Conservation (phyloP, 2,888 invertebrate genomes). For the Ectemnius cavifrons region DNA sequence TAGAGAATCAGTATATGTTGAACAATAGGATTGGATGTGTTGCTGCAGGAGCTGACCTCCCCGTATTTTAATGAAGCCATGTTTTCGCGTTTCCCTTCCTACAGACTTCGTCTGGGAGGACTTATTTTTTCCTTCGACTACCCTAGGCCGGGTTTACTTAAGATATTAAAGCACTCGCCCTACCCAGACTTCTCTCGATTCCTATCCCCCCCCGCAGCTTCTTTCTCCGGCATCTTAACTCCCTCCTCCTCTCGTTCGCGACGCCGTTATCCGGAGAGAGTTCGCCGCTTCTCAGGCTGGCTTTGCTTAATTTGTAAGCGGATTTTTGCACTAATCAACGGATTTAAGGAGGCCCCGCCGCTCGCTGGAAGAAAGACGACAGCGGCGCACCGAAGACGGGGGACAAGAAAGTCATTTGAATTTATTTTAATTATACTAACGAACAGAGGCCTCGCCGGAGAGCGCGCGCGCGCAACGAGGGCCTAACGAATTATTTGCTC, state of each 20-base stretch:
- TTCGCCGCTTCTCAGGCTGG: conserved; percentile 65
- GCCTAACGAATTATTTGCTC: conserved; percentile 78
- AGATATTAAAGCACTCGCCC: conserved; percentile 75
- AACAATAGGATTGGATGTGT: too few species aligned
- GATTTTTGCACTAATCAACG: conserved; percentile 78
- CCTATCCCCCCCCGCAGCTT: conserved; percentile 33
- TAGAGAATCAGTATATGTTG: too few species aligned
- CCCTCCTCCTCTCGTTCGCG: conserved; percentile 27
- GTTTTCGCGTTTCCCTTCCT: conserved; percentile 62
- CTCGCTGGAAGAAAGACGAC: conserved; percentile 22
- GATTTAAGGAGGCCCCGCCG: conserved; percentile 70
- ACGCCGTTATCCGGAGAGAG: conserved; percentile 39
- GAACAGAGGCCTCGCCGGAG: conserved; percentile 59
- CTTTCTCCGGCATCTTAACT: conserved; percentile 40
- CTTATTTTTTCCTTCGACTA: conserved; percentile 68
- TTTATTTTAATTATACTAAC: conserved; percentile 79
- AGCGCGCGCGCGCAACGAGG: conserved; percentile 59
- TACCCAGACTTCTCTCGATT: conserved; percentile 44
- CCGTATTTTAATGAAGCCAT: conserved; percentile 50
- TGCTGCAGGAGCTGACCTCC: too few species aligned
- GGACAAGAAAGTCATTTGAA: conserved; percentile 77
- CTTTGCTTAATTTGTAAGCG: conserved; percentile 77
- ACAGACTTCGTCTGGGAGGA: conserved; percentile 57
- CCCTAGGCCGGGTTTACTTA: conserved; percentile 73
- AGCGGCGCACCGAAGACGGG: conserved; percentile 55